Percentiles rank a stretch among this genome's conserved stretches.
Conservation (phyloP, 2,888 invertebrate genomes). For the Boloria selene region DNA sequence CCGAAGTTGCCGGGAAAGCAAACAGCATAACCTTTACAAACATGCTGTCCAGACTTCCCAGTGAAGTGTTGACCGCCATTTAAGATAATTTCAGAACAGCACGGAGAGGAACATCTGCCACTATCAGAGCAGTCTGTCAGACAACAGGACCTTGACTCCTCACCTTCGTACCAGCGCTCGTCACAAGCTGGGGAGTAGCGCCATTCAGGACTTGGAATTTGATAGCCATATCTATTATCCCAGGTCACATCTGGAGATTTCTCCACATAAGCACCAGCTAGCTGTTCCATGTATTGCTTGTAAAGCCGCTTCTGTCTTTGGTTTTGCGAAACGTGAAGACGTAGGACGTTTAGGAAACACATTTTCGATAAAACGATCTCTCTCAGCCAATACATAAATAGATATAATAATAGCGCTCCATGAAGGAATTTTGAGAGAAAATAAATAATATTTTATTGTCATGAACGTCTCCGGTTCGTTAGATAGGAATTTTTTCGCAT, state of each 20-base stretch:
- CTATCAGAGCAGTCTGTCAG: slow-evolving; percentile 70
- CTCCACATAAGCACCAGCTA: slow-evolving; percentile 75
- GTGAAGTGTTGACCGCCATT: slow-evolving; percentile 77
- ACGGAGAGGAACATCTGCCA: slow-evolving; percentile 74
- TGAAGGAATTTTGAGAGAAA: slow-evolving; percentile 28
- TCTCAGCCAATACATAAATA: slow-evolving; percentile 15
- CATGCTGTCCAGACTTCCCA: slow-evolving; percentile 62
- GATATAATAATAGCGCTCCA: slow-evolving; percentile 14
- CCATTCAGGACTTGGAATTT: slow-evolving; percentile 64
- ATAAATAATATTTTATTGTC: slow-evolving; percentile 27
- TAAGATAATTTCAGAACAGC: slow-evolving; percentile 79
- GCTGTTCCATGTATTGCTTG: slow-evolving; percentile 77
- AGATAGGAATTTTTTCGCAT: slow-evolving; percentile 57
- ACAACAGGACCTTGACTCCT: slow-evolving; percentile 60
- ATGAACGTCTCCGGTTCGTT: slow-evolving; percentile 48
- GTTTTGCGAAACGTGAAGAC: slow-evolving; percentile 79
- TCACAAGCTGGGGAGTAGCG: slow-evolving; percentile 63
- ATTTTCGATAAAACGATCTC: slow-evolving; percentile 55
- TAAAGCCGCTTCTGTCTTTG: slow-evolving; percentile 77
- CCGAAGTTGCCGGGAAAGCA: slow-evolving; percentile 76
- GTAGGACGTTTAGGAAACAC: slow-evolving; percentile 82
- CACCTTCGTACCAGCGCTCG: slow-evolving; percentile 63
- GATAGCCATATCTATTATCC: slow-evolving; percentile 58
- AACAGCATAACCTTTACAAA: slow-evolving; percentile 59
- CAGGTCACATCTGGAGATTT: slow-evolving; percentile 67